These are phyloP conservation scores for Thunnus maccoyii DNA, from an alignment of 2,113 vertebrate genomes.

Conservation along the genomic window DNA sequence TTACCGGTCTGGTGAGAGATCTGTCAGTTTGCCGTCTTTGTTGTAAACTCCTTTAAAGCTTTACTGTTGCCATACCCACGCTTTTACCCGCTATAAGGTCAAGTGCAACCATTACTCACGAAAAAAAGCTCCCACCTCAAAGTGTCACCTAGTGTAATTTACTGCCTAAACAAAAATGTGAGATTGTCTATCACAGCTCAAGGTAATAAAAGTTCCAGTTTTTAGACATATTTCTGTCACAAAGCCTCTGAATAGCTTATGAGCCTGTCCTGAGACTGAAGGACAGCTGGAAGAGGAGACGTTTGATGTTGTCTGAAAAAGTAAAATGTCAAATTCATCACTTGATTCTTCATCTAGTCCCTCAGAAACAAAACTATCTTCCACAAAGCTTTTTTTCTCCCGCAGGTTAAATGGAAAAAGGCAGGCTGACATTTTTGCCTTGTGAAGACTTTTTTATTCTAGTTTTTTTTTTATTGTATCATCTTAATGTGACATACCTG, in stretches of 20 bases:
- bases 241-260: slow-evolving; percentile 26
- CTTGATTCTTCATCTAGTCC: background rate
- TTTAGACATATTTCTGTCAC: slow-evolving; percentile 13
- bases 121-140: slow-evolving; percentile 21
- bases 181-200: background rate
- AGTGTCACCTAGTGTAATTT: slow-evolving; percentile 26
- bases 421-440: no score
- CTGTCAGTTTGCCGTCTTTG: slow-evolving; percentile 14
- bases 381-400: no score
- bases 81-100: slow-evolving; percentile 32
- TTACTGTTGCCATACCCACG: slow-evolving; percentile 24
- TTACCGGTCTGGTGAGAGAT: slow-evolving; percentile 23
- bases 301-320: background rate
- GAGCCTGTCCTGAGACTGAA: slow-evolving; percentile 8
- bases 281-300: background rate
- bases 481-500: background rate
- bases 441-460: no score
- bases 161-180: slow-evolving; percentile 30
- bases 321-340: background rate
- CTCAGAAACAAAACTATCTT: background rate
- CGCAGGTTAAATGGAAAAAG: no score
- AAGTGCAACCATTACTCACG: slow-evolving; percentile 42
- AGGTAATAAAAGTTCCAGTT: slow-evolving; percentile 17
- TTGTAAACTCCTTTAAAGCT: slow-evolving; percentile 19
- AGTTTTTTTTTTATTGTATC: no score